Conservation (phyloP, 1,140 invertebrate species). For the Meloidogyne hapla region DNA sequence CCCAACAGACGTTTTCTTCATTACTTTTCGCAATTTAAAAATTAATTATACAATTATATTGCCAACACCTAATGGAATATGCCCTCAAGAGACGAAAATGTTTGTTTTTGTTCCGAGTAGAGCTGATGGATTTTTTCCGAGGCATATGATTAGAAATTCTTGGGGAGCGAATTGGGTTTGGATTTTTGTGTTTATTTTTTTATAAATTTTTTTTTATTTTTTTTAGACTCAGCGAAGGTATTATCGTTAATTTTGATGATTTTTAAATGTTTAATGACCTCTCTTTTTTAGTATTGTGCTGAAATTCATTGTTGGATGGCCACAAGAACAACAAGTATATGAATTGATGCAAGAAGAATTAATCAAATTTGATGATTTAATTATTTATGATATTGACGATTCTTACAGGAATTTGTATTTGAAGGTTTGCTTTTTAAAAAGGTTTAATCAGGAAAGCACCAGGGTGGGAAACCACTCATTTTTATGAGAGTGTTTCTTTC, state of each 20-base stretch:
- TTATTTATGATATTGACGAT: constrained; percentile 37
- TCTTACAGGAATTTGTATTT: constrained; percentile 38
- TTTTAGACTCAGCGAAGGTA: background rate
- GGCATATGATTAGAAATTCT: constrained; percentile 21
- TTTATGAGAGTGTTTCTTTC: too few species aligned
- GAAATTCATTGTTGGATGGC: constrained; percentile 28
- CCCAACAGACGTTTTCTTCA: background rate
- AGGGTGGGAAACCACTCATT: too few species aligned
- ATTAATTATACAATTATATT: background rate
- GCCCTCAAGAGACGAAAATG: background rate
- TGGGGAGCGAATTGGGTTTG: constrained; percentile 18
- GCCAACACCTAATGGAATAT: constrained; percentile 11
- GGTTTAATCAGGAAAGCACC: background rate
- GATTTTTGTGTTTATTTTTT: background rate
- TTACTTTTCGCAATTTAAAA: background rate
- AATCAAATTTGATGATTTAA: constrained; percentile 30
- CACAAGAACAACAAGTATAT: constrained; percentile 12
- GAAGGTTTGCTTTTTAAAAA: constrained; percentile 23
- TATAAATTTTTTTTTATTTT: background rate
- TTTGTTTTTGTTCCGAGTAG: constrained; percentile 23
- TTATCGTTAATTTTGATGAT: background rate
- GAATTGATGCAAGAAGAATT: constrained; percentile 20
- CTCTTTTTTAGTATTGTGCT: constrained; percentile 15
- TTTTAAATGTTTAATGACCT: background rate
- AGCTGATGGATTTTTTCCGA: constrained; percentile 1